Base-by-base conservation (phyloP, 2,113 vertebrate species). In the Sorex araneus region DNA sequence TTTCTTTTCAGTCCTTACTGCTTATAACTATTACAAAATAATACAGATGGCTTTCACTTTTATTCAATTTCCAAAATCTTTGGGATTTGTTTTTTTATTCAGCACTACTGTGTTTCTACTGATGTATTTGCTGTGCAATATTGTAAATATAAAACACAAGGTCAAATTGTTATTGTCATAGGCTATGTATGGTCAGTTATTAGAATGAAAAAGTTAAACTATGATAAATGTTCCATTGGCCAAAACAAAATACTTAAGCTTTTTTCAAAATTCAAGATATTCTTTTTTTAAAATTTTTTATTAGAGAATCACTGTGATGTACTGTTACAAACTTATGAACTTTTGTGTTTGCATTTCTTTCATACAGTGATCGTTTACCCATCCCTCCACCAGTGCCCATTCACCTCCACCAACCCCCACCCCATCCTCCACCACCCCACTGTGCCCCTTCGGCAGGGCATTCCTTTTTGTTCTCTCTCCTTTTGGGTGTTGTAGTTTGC, bases 181-280 rank as follows among this genome's bases (percentile, higher is more conserved):
- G 79, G 28, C 45, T 30, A 81, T 66, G 27, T 40, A 36, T 10
- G 30, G 21, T 45, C 21, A 84, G 74, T 87, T 82, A 79, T 90
- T 75, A 87, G 9, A 82, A 84, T 57, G 66, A 71, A 79, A 27
- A 70, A 23, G 6, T 50, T 83, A 45, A 71, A 86, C 60, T 57
- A 82, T 86, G 57, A 83, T 40, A 95, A 19, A 80, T 34, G 76
- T 45, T 12, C 12, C 34, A 54, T 60, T 27, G 23, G 84, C 13
- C 54, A 64, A 85, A 93, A 88, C n/a, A n/a, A 67, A 84, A n/a
- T 66, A 28, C 16, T 30, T 66, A 83, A 60, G 71, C 60, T 28
- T 54, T 85, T 76, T 84, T 84, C 19, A 69, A 50, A 94, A 94
- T 50, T 47, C 28, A 87, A 91, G 43, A 60, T 82, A 86, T 36